phyloP scores from a whole-genome alignment of 2,113 vertebrate genomes.

The Tachysurus fulvidraco region DNA sequence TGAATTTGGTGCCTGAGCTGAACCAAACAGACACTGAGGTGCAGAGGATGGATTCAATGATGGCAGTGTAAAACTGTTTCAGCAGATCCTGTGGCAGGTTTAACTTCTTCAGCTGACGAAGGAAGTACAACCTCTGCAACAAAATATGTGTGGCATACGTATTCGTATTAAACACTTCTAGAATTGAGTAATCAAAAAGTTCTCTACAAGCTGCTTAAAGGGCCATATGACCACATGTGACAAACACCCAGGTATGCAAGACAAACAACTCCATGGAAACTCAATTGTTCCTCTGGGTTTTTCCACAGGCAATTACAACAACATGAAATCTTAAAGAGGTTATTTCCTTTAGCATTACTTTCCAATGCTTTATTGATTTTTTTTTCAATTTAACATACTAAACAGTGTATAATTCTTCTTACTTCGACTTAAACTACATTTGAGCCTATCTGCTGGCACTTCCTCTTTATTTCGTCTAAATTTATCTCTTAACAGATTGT shows the following conservation, averaged over 20 bases:
- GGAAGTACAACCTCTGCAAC: too few species aligned
- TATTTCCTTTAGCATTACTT: background rate
- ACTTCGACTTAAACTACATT: background rate
- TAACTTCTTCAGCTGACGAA: too few species aligned
- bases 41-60: too few species aligned
- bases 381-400: background rate
- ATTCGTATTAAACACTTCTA: background rate
- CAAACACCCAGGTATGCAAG: background rate
- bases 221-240: background rate
- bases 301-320: background rate
- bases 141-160: background rate
- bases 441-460: background rate
- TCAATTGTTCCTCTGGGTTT: background rate
- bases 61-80: too few species aligned
- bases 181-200: background rate
- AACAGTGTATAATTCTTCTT: background rate
- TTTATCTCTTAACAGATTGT: background rate
- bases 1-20: too few species aligned
- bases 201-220: background rate
- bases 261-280: constrained; percentile 9
- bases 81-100: too few species aligned
- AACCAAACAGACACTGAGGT: too few species aligned
- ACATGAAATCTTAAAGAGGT: background rate
- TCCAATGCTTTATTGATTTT: background rate
- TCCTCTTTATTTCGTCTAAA: background rate